Base-by-base conservation (phyloP, 2,888 invertebrate species). In the Tupiocoris notatus region DNA sequence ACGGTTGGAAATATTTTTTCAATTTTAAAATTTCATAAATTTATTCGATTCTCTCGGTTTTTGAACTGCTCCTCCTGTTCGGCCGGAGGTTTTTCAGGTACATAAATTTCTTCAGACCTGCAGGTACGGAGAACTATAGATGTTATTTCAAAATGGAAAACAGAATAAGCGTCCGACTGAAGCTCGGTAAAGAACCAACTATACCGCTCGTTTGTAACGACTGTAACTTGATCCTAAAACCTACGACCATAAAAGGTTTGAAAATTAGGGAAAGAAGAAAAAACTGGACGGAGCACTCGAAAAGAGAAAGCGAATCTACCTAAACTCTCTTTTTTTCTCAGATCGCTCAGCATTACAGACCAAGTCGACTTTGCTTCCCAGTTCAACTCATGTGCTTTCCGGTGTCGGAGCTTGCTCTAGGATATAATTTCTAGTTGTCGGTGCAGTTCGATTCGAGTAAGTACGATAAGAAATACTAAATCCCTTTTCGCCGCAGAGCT, bases 261-360 rank as follows among this genome's bases (percentile, higher is more conserved):
- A 7, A 59, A 18, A 59, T 59, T 21, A 20, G 62, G 62, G 2
- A 62, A 63, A 16, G 39, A 65, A 63, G 63, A 63, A 63, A 63
- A 63, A 62, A 65, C 18, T 65, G 39, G 65, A 39, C 25, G 65
- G 65, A 39, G 65, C 39, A 65, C 25, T 65, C 25, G 39, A 64
- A 64, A 65, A 18, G 65, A 25, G 65, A 65, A 65, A 65, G 65
- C 25, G 39, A 39, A 20, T 64, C 65, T 63, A 16, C 63, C 39
- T 39, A 17, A 39, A 65, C 65, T 65, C 39, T 39, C 65, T 39
- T 65, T 39, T 39, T 39, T 65, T 18, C 25, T n/a, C n/a, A 1
- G 12, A 39, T 18, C 39, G 25, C 18, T 3, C 21, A 6, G 22
- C 65, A 65, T 20, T 65, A 39, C 25, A 1, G 39, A n/a, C 16